A percentile compares a stretch with the other conserved stretches of the same genome.
Conservation (phyloP, 2,888 invertebrate species). For the Ceriagrion tenellum region DNA sequence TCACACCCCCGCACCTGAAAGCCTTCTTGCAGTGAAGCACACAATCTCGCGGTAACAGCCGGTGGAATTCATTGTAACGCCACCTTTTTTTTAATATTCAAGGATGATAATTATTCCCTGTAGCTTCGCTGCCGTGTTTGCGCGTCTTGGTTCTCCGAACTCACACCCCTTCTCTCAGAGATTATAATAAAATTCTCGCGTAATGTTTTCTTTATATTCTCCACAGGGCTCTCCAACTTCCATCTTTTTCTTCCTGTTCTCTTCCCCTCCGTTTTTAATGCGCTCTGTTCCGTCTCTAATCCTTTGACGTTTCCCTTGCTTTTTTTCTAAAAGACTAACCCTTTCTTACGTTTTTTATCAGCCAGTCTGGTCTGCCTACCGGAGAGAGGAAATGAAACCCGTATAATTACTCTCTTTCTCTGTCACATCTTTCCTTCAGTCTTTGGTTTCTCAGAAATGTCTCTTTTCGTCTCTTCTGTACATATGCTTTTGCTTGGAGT, state of each 20-base stretch:
- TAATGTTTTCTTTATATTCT: background rate
- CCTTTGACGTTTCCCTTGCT: background rate
- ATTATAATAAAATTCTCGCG: background rate
- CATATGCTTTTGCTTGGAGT: background rate
- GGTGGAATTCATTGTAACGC: background rate
- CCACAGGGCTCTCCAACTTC: background rate
- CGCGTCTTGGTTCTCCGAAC: background rate
- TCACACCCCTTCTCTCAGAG: background rate
- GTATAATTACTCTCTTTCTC: too few species aligned
- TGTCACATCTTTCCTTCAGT: background rate
- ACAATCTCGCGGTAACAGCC: background rate
- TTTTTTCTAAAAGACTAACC: background rate
- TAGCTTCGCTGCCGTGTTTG: background rate
- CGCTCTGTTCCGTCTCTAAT: background rate
- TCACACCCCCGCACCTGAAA: background rate
- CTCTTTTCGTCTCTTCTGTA: background rate
- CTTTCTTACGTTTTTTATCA: background rate
- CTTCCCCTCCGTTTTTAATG: background rate
- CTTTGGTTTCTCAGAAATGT: background rate
- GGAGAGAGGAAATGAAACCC: background rate
- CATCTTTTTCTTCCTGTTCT: conserved; percentile 15
- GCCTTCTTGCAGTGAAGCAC: background rate
- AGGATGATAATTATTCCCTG: background rate
- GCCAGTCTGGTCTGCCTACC: background rate
- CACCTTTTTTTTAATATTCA: background rate